Base-by-base conservation (phyloP, 2,888 invertebrate genomes). In the Dusona sp. region DNA sequence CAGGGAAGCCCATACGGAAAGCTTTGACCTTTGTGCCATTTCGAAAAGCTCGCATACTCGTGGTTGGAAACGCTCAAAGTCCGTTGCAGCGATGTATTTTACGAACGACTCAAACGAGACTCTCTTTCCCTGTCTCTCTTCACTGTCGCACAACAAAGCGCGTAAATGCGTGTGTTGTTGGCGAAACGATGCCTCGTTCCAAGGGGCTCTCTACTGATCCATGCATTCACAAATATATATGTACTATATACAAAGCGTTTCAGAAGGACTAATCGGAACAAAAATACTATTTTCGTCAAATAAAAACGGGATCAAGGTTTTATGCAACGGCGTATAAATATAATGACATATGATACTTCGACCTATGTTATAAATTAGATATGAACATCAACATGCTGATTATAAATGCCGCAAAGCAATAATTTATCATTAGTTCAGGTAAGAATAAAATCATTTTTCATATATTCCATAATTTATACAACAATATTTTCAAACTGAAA, bases 21-120 rank as follows among this genome's bases (percentile, higher is more conserved):
- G 92, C 92, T 92, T 92, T 92, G 92, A 92, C 91, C 92, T 92
- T 92, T 92, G 91, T 91, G 87, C 65, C 67, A 65, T 54, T 29
- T 57, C 68, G 38, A 57, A 67, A 33, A 74, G 33, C 70, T 29
- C 42, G 54, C 88, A 85, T 87, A 48, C 38, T 81, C 29, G 68
- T 75, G 48, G 65, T 74, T 79, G 73, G 80, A 77, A 87, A 83
- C 83, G 88, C 90, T 91, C 90, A 91, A 90, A 92, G 92, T 92
- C 91, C 90, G 89, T 88, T 90, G 90, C 91, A 92, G 90, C 90
- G 89, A 89, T 91, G 89, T 91, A 91, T 90, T 91, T 90, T 91
- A 90, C 79, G 82, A 83, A 85, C 89, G 87, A 90, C 89, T 89
- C 89, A 90, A 82, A 82, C 77, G 22, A 33, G 67, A 75, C 19